phyloP scores from a whole-genome alignment of 2,113 vertebrate genomes.

The Urocolius indicus region DNA sequence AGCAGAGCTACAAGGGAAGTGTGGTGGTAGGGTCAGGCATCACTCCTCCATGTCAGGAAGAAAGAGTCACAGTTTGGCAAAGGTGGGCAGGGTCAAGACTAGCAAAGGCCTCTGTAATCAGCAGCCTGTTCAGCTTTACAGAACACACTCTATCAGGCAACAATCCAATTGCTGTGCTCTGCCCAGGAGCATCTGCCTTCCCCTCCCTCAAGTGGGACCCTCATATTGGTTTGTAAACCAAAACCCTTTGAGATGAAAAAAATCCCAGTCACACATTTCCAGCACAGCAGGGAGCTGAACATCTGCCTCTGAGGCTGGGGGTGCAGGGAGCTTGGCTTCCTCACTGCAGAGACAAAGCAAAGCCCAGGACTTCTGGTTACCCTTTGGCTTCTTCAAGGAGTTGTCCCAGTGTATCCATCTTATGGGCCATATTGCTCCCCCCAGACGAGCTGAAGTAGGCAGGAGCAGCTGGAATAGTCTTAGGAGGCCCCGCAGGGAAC shows the following conservation, averaged over 20 bases:
- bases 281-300: not conserved
- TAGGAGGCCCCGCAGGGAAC: constrained; percentile 45
- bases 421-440: constrained; percentile 47
- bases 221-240: rapidly evolving
- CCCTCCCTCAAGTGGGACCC: not conserved
- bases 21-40: not conserved
- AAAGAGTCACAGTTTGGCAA: not conserved
- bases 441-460: constrained; percentile 23
- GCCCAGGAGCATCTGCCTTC: not conserved
- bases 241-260: not conserved
- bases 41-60: not conserved
- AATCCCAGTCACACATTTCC: not conserved
- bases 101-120: not conserved
- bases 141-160: not conserved
- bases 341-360: not conserved
- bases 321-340: not conserved
- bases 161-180: not conserved
- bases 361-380: constrained; percentile 63
- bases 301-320: not conserved
- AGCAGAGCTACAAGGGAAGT: not conserved
- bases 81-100: not conserved
- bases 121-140: not conserved
- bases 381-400: constrained; percentile 79
- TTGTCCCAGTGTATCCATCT: constrained; percentile 74
- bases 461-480: constrained; percentile 41